phyloP scores from a whole-genome alignment of 2,888 invertebrate species.

The Pardosa pseudoannulata region DNA sequence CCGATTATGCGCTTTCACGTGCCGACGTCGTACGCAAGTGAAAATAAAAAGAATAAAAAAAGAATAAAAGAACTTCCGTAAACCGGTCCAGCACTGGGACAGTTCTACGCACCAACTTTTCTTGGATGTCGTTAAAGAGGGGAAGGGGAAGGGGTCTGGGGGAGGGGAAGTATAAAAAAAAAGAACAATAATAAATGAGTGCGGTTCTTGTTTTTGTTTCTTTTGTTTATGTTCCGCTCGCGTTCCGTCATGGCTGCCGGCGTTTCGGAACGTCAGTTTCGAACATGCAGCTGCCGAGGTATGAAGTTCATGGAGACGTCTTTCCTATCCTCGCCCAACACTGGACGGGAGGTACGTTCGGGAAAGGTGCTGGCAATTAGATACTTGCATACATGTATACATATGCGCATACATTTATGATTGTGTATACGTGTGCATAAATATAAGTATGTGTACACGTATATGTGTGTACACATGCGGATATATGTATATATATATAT shows the following conservation, averaged over 20 bases:
- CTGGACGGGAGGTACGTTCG: constrained; percentile 17
- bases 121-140: not conserved
- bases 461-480: too few species aligned
- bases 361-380: too few species aligned
- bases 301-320: constrained; percentile 64
- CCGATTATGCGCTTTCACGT: not conserved
- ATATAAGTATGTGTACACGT: too few species aligned
- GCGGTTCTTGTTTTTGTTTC: not conserved
- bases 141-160: too few species aligned
- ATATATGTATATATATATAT: too few species aligned
- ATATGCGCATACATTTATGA: too few species aligned
- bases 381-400: too few species aligned
- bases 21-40: not conserved
- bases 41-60: too few species aligned
- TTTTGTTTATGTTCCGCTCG: not conserved
- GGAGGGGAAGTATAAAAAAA: too few species aligned
- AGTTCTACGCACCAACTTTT: not conserved
- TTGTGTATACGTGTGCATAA: too few species aligned
- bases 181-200: too few species aligned
- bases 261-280: constrained; percentile 9
- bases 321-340: constrained; percentile 46
- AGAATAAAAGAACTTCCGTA: constrained; percentile 18
- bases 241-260: not conserved
- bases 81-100: not conserved
- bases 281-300: constrained; percentile 20